Conservation (phyloP, 1,140 invertebrate genomes). For the Bombus pascuorum region DNA sequence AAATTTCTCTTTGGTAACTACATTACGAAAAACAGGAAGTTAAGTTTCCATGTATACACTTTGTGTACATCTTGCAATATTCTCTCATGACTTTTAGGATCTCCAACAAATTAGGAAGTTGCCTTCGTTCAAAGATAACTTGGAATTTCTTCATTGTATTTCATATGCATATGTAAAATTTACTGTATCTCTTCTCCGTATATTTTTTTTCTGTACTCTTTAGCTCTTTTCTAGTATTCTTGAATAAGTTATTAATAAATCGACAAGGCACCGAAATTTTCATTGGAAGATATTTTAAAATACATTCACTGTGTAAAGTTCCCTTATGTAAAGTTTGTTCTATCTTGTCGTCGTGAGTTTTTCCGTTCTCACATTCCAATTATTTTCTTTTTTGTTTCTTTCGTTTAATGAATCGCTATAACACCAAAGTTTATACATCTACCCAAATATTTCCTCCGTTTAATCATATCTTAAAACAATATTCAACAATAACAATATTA, state of each 20-base stretch:
- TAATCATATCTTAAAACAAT: not conserved
- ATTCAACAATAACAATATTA: too few species aligned
- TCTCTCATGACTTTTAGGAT: not conserved
- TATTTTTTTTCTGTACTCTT: too few species aligned
- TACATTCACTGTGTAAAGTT: not conserved
- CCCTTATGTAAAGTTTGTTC: not conserved
- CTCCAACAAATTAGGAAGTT: too few species aligned
- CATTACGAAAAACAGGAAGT: not conserved
- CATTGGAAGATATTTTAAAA: not conserved
- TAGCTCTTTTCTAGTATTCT: too few species aligned
- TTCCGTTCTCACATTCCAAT: not conserved
- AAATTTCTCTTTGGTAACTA: not conserved
- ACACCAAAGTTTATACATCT: not conserved
- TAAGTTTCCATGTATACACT: too few species aligned
- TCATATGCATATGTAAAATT: too few species aligned
- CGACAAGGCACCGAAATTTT: too few species aligned
- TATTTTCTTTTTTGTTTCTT: not conserved
- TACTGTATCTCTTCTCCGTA: too few species aligned
- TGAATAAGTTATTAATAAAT: too few species aligned
- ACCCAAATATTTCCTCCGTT: not conserved
- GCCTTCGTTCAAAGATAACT: too few species aligned
- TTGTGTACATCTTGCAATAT: not conserved
- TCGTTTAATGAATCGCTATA: not conserved
- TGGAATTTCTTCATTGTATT: too few species aligned
- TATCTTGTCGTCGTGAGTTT: not conserved